Conservation (phyloP, 2,113 vertebrate genomes). For the Laticauda colubrina region DNA sequence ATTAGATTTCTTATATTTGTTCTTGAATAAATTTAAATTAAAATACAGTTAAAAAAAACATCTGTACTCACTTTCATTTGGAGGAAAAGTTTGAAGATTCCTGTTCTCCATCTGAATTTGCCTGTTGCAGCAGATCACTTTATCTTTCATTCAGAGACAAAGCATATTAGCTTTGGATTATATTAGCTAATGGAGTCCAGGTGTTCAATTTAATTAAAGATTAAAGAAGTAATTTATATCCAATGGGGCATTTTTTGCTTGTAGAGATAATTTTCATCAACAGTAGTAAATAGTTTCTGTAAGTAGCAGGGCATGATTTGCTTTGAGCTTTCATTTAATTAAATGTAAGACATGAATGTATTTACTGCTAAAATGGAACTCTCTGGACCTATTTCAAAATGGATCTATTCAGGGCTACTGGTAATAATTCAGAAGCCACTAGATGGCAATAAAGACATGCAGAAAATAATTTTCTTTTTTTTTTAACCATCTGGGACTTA, state of each 20-base stretch:
- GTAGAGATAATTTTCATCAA: slow-evolving; percentile 23
- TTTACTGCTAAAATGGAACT: slow-evolving; percentile 43
- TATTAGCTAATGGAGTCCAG: slow-evolving; percentile 4
- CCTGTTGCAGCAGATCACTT: background rate
- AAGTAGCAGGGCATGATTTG: slow-evolving; percentile 24
- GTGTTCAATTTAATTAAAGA: slow-evolving; percentile 15
- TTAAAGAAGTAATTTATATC: slow-evolving; percentile 20
- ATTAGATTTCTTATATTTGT: background rate
- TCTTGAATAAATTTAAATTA: background rate
- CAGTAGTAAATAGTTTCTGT: slow-evolving; percentile 42
- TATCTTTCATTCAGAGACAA: slow-evolving; percentile 9
- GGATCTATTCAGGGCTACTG: slow-evolving; percentile 11
- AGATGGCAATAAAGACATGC: background rate
- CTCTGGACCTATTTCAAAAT: slow-evolving; percentile 23
- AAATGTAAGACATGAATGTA: slow-evolving; percentile 41
- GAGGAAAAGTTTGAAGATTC: background rate
- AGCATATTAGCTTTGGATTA: background rate
- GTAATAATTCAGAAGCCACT: background rate
- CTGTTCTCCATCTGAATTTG: background rate
- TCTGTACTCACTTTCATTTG: background rate
- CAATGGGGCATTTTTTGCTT: slow-evolving; percentile 4
- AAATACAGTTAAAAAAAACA: background rate
- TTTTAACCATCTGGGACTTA: background rate
- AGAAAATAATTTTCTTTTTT: background rate
- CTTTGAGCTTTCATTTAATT: slow-evolving; percentile 45